phyloP scores from a whole-genome alignment of 2,797 vertebrate genomes.

The Nannoperca australis region DNA sequence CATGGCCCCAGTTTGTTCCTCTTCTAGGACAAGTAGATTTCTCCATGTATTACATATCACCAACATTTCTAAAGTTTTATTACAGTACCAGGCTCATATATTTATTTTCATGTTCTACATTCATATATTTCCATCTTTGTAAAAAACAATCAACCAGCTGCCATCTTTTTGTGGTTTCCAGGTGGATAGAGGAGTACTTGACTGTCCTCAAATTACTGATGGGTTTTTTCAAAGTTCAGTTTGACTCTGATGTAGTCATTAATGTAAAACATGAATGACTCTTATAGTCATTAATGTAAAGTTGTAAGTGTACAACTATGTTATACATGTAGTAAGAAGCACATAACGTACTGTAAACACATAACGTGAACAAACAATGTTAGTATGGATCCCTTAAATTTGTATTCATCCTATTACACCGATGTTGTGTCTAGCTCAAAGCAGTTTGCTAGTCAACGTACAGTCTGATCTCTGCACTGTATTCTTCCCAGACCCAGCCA shows the following conservation, averaged over 20 bases:
- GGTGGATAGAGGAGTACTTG: not conserved
- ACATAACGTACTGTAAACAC: not conserved
- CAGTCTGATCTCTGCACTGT: not conserved
- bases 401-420: not conserved
- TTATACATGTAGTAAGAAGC: not conserved
- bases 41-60: too few relatives aligned
- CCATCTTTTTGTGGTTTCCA: not conserved
- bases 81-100: too few relatives aligned
- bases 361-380: not conserved
- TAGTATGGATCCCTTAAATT: too few relatives aligned
- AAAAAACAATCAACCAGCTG: not conserved
- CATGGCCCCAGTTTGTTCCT: too few relatives aligned
- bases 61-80: too few relatives aligned
- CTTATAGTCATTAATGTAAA: not conserved
- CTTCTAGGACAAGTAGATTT: too few relatives aligned
- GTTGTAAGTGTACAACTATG: too few relatives aligned
- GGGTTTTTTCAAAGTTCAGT: not conserved
- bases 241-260: too few relatives aligned
- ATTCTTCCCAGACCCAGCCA: not conserved
- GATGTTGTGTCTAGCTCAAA: too few relatives aligned
- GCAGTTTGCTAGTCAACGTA: not conserved
- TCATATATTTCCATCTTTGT: not conserved
- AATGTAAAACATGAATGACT: too few relatives aligned
- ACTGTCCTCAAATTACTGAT: not conserved
- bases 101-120: too few relatives aligned